Evolutionary conservation across 2,888 invertebrate species (phyloP).

Genomic region (Calameuta pallipes): DNA sequence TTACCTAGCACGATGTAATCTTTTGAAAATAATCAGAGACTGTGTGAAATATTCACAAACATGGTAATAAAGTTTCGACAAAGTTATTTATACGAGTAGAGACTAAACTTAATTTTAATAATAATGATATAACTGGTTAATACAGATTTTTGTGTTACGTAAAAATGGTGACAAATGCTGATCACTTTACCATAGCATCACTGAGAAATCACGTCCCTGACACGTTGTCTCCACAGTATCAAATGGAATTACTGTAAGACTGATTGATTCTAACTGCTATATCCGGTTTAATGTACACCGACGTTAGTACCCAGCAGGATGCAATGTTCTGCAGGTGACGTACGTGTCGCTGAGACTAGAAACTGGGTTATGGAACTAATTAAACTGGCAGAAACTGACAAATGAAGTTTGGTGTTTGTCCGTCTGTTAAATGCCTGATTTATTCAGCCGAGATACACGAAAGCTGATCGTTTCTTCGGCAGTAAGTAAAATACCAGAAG

Average conservation of each 20-base stretch:
- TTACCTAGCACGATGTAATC: too few species aligned
- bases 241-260: not conserved
- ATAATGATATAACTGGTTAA: too few species aligned
- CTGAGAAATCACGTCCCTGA: too few species aligned
- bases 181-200: too few species aligned
- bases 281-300: not conserved
- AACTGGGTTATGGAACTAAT: slow-evolving; percentile 3
- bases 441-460: not conserved
- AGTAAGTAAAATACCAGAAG: not conserved
- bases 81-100: too few species aligned
- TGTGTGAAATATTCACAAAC: too few species aligned
- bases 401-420: not conserved
- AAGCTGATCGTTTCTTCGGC: not conserved
- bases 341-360: not conserved
- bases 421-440: not conserved
- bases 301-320: not conserved
- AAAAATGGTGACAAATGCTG: too few species aligned
- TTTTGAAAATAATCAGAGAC: too few species aligned
- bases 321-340: not conserved
- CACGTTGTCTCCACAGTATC: not conserved
- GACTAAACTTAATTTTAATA: too few species aligned
- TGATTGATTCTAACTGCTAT: not conserved
- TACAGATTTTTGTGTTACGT: too few species aligned
- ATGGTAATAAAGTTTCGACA: too few species aligned
- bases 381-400: not conserved